A percentile compares a stretch with the other conserved stretches of the same genome.
Evolutionary conservation across 1,140 invertebrate genomes (phyloP).

Genomic region (Platyura marginata): DNA sequence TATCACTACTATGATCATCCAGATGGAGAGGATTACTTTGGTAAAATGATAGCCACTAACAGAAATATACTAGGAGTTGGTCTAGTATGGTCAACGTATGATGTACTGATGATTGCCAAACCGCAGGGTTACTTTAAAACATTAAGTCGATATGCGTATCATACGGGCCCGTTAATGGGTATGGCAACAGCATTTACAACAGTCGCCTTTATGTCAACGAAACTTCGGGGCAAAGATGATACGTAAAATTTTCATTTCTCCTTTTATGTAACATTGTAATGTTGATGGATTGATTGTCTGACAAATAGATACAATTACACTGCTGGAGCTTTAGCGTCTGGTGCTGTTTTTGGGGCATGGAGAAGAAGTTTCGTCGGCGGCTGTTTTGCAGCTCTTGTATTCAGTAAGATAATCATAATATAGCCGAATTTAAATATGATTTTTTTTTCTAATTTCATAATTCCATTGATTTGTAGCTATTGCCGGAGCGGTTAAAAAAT

Average conservation of each 20-base stretch:
- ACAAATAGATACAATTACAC: constrained; percentile 30
- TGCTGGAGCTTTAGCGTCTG: constrained; percentile 34
- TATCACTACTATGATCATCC: constrained; percentile 45
- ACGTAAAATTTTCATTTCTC: constrained; percentile 9
- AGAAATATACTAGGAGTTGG: constrained; percentile 33
- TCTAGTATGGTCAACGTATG: constrained; percentile 27
- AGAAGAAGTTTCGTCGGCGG: constrained; percentile 17
- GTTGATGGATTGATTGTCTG: background rate
- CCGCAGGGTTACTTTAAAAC: constrained; percentile 30
- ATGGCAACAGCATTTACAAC: constrained; percentile 42
- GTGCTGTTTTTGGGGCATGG: constrained; percentile 35
- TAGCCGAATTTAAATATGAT: too few species aligned
- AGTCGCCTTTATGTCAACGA: constrained; percentile 33
- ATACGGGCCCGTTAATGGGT: constrained; percentile 35
- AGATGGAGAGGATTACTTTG: constrained; percentile 42
- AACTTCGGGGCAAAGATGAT: constrained; percentile 44
- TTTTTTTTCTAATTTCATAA: too few species aligned
- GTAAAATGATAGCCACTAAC: constrained; percentile 37
- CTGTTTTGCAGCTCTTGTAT: constrained; percentile 12
- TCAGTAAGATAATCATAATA: too few species aligned
- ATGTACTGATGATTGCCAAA: constrained; percentile 36
- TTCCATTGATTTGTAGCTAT: too few species aligned
- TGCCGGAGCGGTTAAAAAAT: constrained; percentile 36
- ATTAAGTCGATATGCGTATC: constrained; percentile 29
- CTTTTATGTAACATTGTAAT: background rate